Evolutionary conservation across 2,797 vertebrate species (phyloP).

Genomic region (Sebastes alutus): DNA sequence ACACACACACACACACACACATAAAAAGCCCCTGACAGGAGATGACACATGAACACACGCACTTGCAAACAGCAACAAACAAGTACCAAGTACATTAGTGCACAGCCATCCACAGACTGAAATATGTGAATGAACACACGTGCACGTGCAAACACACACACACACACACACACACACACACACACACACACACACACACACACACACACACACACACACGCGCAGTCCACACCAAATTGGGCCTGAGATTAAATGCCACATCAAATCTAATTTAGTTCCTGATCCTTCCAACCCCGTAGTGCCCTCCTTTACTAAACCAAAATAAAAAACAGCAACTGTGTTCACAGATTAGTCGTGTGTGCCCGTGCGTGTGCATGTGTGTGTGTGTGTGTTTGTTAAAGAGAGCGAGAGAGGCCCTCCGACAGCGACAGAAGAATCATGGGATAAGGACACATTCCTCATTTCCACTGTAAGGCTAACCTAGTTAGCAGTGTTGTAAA

Average conservation of each 20-base stretch:
- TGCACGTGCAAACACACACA: background rate
- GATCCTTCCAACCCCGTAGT: constrained; percentile 46
- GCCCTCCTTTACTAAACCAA: constrained; percentile 37
- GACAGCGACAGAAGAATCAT: background rate
- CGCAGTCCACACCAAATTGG: constrained; percentile 40
- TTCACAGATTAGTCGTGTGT: constrained; percentile 48
- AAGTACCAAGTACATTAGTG: background rate
- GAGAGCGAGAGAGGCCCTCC: background rate
- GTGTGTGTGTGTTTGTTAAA: background rate
- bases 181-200: background rate
- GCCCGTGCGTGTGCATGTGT: background rate
- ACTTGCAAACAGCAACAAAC: constrained; percentile 18
- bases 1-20: constrained; percentile 12
- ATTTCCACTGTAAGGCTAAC: background rate
- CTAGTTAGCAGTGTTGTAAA: background rate
- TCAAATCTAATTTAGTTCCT: constrained; percentile 63
- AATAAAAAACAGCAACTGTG: constrained; percentile 61
- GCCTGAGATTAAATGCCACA: constrained; percentile 59
- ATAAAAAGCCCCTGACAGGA: constrained; percentile 12
- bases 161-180: background rate
- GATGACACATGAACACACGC: constrained; percentile 19
- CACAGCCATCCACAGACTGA: background rate
- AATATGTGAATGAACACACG: constrained; percentile 21
- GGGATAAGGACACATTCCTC: background rate
- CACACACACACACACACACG: constrained; percentile 3